Evolutionary conservation across 2,113 vertebrate species (phyloP), one percentile per base, ranked within the genome.

Genomic region (Zosterops japonicus): DNA sequence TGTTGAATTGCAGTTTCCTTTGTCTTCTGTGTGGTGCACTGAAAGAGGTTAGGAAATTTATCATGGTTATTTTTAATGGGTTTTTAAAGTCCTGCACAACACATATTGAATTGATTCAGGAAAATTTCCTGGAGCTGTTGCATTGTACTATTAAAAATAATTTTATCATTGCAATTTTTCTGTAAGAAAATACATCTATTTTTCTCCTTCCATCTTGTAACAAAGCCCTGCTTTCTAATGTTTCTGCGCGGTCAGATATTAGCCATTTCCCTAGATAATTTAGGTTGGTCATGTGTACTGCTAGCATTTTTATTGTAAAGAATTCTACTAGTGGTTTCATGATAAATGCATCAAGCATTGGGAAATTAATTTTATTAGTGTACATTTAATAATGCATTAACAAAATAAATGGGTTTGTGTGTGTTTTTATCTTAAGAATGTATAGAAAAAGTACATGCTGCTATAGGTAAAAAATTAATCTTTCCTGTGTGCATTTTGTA

Each of bases 161-260:
- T 93, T 83, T 88, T 89, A 78, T 94, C 71, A 77, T 86, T 80
- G 65, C 35, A 60, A 3, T 96, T 93, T 95, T 89, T 86, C 44
- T 82, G 35, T 86, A 78, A 79, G 89, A 93, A 90, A 94, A 95
- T 64, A 49, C 23, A 55, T 74, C 52, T 91, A 14, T 71, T 95
- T 92, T 92, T 77, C 83, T 60, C 36, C 49, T 92, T 84, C 56
- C 68, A 35, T 47, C 36, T 76, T 68, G 2, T 80, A 92, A 93
- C 65, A 93, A 96, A 96, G 53, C 57, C 36, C 60, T 76, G 44
- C 49, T 61, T 95, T 84, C 65, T 93, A 89, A 78, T 14, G 31
- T 96, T 94, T 95, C 92, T 89, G 80, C 69, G 46, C 93, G 93
- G 93, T 95, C 88, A 92, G 94, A 82, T 93, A 96, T 89, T 97